Evolutionary conservation across 2,888 invertebrate genomes (phyloP).

Genomic region (Achlya flavicornis): DNA sequence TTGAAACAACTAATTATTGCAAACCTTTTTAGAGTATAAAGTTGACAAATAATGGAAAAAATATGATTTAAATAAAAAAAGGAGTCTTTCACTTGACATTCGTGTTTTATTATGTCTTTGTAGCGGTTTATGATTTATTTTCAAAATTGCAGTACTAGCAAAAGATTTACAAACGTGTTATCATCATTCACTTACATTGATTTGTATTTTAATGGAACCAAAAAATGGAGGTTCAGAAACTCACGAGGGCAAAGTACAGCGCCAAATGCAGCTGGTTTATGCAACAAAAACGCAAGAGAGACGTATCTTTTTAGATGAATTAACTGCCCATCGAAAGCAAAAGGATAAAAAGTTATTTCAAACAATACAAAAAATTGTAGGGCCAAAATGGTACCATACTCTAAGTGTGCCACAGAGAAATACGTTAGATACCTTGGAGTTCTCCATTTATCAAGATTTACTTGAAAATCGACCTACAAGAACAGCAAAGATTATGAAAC

Average conservation of each 20-base stretch:
- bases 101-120: background rate
- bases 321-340: slow-evolving; percentile 49
- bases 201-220: slow-evolving; percentile 39
- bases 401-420: slow-evolving; percentile 65
- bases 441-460: slow-evolving; percentile 66
- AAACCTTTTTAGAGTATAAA: too few relatives aligned
- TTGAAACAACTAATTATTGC: background rate
- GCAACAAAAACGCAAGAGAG: slow-evolving; percentile 57
- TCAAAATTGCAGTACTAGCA: slow-evolving; percentile 57
- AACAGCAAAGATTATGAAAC: slow-evolving; percentile 49
- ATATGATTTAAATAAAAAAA: background rate
- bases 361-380: slow-evolving; percentile 47
- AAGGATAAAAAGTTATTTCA: slow-evolving; percentile 42
- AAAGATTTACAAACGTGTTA: background rate
- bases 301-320: slow-evolving; percentile 69
- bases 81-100: background rate
- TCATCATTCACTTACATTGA: slow-evolving; percentile 1
- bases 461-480: slow-evolving; percentile 64
- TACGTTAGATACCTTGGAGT: slow-evolving; percentile 58
- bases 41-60: too few relatives aligned
- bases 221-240: slow-evolving; percentile 48
- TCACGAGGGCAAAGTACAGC: slow-evolving; percentile 45
- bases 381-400: slow-evolving; percentile 74
- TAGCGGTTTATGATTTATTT: slow-evolving; percentile 33
- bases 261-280: slow-evolving; percentile 58